Evolutionary conservation across 2,888 invertebrate genomes (phyloP).

Genomic region (Lasioglossum vierecki): DNA sequence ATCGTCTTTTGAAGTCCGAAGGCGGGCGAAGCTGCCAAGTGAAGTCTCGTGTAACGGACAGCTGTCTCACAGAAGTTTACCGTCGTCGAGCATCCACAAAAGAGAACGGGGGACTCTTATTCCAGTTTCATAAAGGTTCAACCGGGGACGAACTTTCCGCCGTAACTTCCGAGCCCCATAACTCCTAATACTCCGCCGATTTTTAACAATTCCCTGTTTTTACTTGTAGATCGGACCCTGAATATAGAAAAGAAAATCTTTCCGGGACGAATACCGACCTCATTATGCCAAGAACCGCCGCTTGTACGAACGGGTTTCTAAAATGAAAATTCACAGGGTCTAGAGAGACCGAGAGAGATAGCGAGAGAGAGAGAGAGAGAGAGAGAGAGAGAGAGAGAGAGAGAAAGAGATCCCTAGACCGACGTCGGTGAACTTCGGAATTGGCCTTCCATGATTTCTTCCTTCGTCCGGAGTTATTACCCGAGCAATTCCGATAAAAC

Average conservation of each 20-base stretch:
- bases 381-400: not conserved
- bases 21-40: not conserved
- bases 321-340: constrained; percentile 22
- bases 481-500: constrained; percentile 37
- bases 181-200: constrained; percentile 4
- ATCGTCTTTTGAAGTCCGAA: constrained; percentile 13
- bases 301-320: not conserved
- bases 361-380: not conserved
- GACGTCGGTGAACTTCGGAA: constrained; percentile 19
- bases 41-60: constrained; percentile 17
- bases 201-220: constrained; percentile 22
- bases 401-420: not conserved
- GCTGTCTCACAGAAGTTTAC: constrained; percentile 16
- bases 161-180: constrained; percentile 8
- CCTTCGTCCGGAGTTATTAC: constrained; percentile 42
- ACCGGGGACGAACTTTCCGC: not conserved
- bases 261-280: not conserved
- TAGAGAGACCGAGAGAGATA: not conserved
- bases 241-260: constrained; percentile 12
- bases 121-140: constrained; percentile 13
- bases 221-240: constrained; percentile 7
- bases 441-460: constrained; percentile 28
- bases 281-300: not conserved
- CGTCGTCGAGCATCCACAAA: not conserved
- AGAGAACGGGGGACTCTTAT: not conserved